Conservation (phyloP, 2,797 vertebrate genomes). For the Psittacula echo region DNA sequence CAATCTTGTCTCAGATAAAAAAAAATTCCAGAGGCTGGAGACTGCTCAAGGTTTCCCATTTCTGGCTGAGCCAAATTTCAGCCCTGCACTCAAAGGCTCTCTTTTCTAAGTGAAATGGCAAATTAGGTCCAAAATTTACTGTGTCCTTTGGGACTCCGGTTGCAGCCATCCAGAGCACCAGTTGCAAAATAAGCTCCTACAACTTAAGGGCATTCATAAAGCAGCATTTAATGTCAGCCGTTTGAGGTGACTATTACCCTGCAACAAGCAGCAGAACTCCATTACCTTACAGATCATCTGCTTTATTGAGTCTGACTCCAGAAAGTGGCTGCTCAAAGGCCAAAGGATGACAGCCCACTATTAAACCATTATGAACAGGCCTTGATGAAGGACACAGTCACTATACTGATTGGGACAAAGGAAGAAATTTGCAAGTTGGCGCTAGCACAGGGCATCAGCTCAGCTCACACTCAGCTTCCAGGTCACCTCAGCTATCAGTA, state of each 20-base stretch:
- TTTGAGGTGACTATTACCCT: not conserved
- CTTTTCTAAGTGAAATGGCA: not conserved
- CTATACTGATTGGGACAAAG: not conserved
- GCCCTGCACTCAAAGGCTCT: not conserved
- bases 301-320: not conserved
- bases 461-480: not conserved
- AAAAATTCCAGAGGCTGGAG: conserved; percentile 21
- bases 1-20: not conserved
- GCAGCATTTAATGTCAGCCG: not conserved
- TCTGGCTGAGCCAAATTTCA: not conserved
- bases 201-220: not conserved
- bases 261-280: not conserved
- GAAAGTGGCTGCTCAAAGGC: not conserved
- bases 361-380: not conserved
- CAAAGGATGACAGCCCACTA: not conserved
- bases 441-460: not conserved
- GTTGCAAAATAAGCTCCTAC: conserved; percentile 3
- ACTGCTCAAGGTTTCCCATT: conserved; percentile 6
- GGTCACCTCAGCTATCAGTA: not conserved
- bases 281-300: not conserved
- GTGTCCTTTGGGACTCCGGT: not conserved
- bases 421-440: not conserved
- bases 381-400: not conserved
- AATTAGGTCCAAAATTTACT: not conserved
- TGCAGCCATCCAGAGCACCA: not conserved